Evolutionary conservation across 1,140 invertebrate species (phyloP), one percentile per base, ranked within the genome.

Genomic region (Chymomyza costata): DNA sequence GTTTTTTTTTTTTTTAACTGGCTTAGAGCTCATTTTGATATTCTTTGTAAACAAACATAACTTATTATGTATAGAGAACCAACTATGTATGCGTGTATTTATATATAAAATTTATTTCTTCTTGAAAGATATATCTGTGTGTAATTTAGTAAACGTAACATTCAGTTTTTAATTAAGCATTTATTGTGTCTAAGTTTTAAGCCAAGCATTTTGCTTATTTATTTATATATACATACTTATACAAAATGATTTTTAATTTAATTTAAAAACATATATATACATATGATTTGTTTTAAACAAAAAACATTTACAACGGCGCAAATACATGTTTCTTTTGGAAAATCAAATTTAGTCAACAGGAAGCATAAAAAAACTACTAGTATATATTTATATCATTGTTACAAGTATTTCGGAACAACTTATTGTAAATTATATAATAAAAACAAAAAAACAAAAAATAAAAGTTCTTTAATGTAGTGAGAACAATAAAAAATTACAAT

Each of bases 371-470:
- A 3, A 25, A 25, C 47, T 65, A 41, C 32, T 56, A 69, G 47
- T 61, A 56, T 48, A 65, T 47, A 52, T 60, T 50, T 70, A 45
- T 67, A 68, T 74, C 68, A 73, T 71, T 71, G 68, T 71, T 71
- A 73, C n/a, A 47, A 63, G 41, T 43, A 48, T 39, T 38, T 49
- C 50, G 50, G 55, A 54, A 21, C 39, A 49, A 45, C 46, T 45
- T 37, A 7, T 45, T 57, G 53, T 61, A 56, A 56, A 41, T 50
- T 56, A 39, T 31, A 38, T 55, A 18, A 34, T 14, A 50, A 31
- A 51, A 1, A 38, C 18, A 54, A 17, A 16, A 21, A 28, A 13
- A 32, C 30, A 45, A 56, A 31, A 41, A 21, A 40, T 38, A 32
- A 16, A 59, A 46, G 49, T 45, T 45, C 48, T 32, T 13, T 37